These are phyloP conservation scores for Phocoena phocoena DNA, from an alignment of 2,113 vertebrate species.

Conservation along the genomic window DNA sequence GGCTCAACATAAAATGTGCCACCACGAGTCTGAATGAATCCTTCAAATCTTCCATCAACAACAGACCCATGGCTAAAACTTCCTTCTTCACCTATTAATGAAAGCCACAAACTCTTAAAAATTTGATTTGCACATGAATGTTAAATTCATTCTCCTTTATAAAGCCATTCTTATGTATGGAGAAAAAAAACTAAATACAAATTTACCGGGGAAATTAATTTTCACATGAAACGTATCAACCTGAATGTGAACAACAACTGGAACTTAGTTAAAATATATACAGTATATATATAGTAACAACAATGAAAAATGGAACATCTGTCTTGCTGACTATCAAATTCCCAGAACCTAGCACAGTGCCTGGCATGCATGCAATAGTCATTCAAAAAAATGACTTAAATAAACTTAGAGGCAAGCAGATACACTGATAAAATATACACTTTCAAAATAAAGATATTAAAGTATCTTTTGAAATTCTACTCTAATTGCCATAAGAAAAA, in stretches of 20 bases:
- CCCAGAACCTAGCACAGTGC: neutral
- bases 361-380: neutral
- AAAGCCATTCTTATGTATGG: neutral
- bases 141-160: conserved; percentile 37
- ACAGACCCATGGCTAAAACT: conserved; percentile 95
- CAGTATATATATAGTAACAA: neutral
- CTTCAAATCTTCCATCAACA: conserved; percentile 95
- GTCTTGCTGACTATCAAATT: neutral
- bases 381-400: neutral
- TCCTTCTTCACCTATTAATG: conserved; percentile 91
- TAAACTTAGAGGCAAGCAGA: conserved; percentile 1
- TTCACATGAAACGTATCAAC: conserved; percentile 47
- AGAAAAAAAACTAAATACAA: conserved; percentile 30
- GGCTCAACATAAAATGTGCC: conserved; percentile 97
- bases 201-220: conserved; percentile 31
- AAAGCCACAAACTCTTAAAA: conserved; percentile 51
- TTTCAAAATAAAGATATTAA: conserved; percentile 43
- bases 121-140: neutral
- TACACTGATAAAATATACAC: neutral
- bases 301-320: conserved; percentile 11
- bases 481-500: neutral
- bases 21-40: conserved; percentile 93
- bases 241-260: conserved; percentile 8
- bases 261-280: conserved; percentile 7
- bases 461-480: conserved; percentile 3